Percentiles rank a stretch among this genome's conserved stretches.
These are phyloP conservation scores for Catharus ustulatus DNA, from an alignment of 2,797 vertebrate species.

Conservation along the genomic window DNA sequence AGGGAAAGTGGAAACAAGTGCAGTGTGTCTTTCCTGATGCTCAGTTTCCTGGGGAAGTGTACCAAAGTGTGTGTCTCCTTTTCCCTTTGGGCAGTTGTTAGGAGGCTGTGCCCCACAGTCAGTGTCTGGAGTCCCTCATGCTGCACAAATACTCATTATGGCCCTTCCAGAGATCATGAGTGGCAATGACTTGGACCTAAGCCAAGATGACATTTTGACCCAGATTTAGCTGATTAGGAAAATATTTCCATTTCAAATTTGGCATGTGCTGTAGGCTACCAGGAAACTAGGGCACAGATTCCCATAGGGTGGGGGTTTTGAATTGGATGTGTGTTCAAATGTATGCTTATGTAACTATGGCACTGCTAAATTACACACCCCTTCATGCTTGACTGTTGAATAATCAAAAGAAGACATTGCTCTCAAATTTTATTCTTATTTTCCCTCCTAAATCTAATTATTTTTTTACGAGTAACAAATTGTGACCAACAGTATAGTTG, in stretches of 20 bases:
- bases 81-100: background rate
- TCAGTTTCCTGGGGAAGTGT: background rate
- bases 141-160: background rate
- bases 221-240: conserved; percentile 52
- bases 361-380: background rate
- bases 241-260: conserved; percentile 59
- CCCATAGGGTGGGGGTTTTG: conserved; percentile 26
- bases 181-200: conserved; percentile 13
- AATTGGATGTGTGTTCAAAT: background rate
- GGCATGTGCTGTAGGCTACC: conserved; percentile 20
- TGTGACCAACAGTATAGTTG: background rate
- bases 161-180: background rate
- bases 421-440: background rate
- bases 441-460: background rate
- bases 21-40: background rate
- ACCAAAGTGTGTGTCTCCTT: background rate
- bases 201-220: conserved; percentile 35
- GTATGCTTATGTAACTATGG: conserved; percentile 3
- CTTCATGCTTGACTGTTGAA: background rate
- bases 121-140: background rate
- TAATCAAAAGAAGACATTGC: background rate
- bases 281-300: conserved; percentile 31
- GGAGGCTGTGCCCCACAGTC: background rate
- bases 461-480: background rate
- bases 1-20: background rate